phyloP scores from a whole-genome alignment of 2,888 invertebrate species.

The Stramonita haemastoma region DNA sequence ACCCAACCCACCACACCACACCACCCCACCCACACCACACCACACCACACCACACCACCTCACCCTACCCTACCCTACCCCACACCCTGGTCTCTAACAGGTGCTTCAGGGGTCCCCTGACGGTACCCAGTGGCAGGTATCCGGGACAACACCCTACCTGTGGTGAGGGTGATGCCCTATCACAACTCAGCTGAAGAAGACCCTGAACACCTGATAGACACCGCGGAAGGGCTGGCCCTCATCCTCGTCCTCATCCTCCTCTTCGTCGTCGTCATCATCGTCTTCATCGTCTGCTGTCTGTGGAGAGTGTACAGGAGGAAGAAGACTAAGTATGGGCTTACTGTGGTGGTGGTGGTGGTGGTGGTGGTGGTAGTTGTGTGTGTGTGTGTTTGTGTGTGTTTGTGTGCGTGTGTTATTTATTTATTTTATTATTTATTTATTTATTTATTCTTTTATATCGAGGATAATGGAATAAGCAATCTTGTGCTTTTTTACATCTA shows the following conservation, averaged over 20 bases:
- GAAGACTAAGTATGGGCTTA: background rate
- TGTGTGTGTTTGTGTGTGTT: too few relatives aligned
- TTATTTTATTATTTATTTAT: too few relatives aligned
- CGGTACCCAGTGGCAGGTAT: conserved; percentile 41
- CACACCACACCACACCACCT: background rate
- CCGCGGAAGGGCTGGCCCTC: background rate
- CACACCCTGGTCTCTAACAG: background rate
- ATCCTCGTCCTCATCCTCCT: background rate
- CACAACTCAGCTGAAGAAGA: background rate
- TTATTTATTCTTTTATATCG: too few relatives aligned
- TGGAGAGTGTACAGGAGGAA: conserved; percentile 4
- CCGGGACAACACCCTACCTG: conserved; percentile 15
- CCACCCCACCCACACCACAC: too few relatives aligned
- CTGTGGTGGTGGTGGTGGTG: too few relatives aligned
- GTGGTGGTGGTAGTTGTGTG: too few relatives aligned
- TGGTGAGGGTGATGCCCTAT: conserved; percentile 25
- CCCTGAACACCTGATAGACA: background rate
- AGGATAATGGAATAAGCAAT: too few relatives aligned
- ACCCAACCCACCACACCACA: background rate
- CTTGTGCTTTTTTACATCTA: too few relatives aligned
- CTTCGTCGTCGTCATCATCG: conserved; percentile 1
- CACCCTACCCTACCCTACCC: too few relatives aligned
- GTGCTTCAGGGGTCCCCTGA: conserved; percentile 38
- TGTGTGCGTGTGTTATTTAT: too few relatives aligned
- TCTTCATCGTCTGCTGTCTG: conserved; percentile 14